Evolutionary conservation across 2,797 vertebrate genomes (phyloP).

Genomic region (Hyperoplus lanceolatus): DNA sequence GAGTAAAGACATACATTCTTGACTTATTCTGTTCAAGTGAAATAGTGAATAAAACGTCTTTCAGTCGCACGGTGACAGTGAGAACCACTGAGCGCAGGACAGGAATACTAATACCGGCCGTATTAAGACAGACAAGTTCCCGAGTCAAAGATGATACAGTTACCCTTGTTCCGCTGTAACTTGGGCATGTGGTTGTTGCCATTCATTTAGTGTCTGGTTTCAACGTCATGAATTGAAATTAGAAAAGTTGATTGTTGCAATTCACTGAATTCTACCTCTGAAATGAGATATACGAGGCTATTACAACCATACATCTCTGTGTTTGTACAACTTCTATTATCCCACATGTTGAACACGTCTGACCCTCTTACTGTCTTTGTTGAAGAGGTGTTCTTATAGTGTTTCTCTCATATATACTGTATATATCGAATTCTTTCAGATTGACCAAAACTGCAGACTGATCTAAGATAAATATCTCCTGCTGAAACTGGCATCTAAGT

Average conservation of each 20-base stretch:
- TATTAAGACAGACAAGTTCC: slow-evolving; percentile 42
- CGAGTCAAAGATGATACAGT: slow-evolving; percentile 44
- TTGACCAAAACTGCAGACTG: slow-evolving; percentile 18
- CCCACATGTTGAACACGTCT: background rate
- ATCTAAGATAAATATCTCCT: slow-evolving; percentile 19
- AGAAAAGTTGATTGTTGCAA: slow-evolving; percentile 8
- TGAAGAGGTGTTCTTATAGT: background rate
- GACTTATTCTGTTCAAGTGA: slow-evolving; percentile 64
- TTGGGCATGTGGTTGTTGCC: slow-evolving; percentile 37
- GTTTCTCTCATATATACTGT: background rate
- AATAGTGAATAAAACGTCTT: slow-evolving; percentile 60
- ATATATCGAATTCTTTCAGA: background rate
- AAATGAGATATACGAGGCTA: background rate
- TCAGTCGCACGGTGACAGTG: slow-evolving; percentile 50
- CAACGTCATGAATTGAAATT: slow-evolving; percentile 16
- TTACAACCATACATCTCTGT: background rate
- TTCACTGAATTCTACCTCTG: background rate
- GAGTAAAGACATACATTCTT: slow-evolving; percentile 63
- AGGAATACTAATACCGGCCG: slow-evolving; percentile 55
- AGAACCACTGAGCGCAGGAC: slow-evolving; percentile 39
- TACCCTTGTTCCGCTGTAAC: slow-evolving; percentile 45
- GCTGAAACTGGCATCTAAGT: slow-evolving; percentile 23
- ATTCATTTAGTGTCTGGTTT: slow-evolving; percentile 30
- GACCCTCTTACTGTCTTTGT: background rate
- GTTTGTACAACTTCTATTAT: background rate